Evolutionary conservation across 1,140 invertebrate species (phyloP), one percentile per base, ranked within the genome.

Genomic region (Drosophila pectinifera): DNA sequence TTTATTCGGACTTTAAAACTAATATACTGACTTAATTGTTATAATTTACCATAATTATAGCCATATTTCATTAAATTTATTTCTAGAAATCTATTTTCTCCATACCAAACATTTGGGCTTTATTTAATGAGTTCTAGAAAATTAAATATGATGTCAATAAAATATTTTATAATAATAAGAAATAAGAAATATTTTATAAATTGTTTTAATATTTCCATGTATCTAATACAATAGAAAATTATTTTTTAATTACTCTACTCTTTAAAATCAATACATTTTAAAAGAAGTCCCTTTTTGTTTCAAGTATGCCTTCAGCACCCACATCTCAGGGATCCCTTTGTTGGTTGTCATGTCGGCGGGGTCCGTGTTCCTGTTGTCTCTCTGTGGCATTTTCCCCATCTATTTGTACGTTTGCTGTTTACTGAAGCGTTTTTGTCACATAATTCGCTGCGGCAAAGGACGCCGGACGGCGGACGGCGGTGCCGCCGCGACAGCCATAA

Each of bases 401-500:
- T 68, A 45, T 70, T 63, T 85, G 39, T 83, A 67, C 78, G 62
- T 68, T 58, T 74, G 74, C 59, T 78, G 48, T 61, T 58, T 63
- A 36, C 63, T 62, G 64, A 64, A 64, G 63, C 79, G 59, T 74
- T 59, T 62, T 77, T 63, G 67, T 57, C 73, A 81, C 79, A 81
- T 81, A 81, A 77, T 81, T 81, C 74, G 74, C 64, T 58, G 49
- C 54, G 64, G 58, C 57, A 18, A 81, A 73, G 55, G 73, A 76
- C 80, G 67, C n/a, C n/a, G n/a, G n/a, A n/a, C n/a, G n/a, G 38
- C 72, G 55, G 67, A 70, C 79, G 67, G 38, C 72, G 24, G 11
- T 36, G 41, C 57, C 61, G 41, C 43, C 57, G 61, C 70, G 57
- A 45, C 81, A 69, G 77, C 73, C 83, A 86, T 86, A 73, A 88